phyloP scores from a whole-genome alignment of 2,888 invertebrate species.

The Eilema depressum region DNA sequence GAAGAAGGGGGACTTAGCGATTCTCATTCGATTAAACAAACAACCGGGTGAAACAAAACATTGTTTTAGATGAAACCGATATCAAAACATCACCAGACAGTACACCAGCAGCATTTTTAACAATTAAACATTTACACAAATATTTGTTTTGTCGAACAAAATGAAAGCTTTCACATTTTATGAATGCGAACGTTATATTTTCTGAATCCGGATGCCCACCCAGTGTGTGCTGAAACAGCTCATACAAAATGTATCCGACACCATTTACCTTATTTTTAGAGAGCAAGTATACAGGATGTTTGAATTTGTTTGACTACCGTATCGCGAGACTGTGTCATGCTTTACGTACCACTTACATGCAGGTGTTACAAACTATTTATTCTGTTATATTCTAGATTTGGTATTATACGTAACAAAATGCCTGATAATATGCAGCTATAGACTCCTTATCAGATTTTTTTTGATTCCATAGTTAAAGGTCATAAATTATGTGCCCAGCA shows the following conservation, averaged over 20 bases:
- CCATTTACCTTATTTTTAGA: constrained; percentile 63
- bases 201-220: constrained; percentile 42
- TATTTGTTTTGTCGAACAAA: constrained; percentile 45
- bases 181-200: constrained; percentile 59
- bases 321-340: constrained; percentile 27
- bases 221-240: constrained; percentile 68
- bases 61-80: constrained; percentile 38
- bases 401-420: no score
- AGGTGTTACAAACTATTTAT: not conserved
- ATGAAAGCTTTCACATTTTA: constrained; percentile 62
- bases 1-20: constrained; percentile 35
- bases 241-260: constrained; percentile 67
- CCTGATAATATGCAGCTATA: no score
- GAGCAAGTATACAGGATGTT: constrained; percentile 53
- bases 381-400: not conserved
- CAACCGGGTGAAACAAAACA: constrained; percentile 32
- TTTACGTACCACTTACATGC: not conserved
- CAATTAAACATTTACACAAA: constrained; percentile 42
- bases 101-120: constrained; percentile 23
- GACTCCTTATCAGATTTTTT: no score
- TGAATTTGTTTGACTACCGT: constrained; percentile 50
- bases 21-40: constrained; percentile 46
- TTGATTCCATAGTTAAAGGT: no score
- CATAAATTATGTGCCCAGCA: no score
- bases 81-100: constrained; percentile 23